Percentiles rank a stretch among this genome's conserved stretches.
Conservation (phyloP, 2,888 invertebrate genomes). For the Lucinisca nassula region DNA sequence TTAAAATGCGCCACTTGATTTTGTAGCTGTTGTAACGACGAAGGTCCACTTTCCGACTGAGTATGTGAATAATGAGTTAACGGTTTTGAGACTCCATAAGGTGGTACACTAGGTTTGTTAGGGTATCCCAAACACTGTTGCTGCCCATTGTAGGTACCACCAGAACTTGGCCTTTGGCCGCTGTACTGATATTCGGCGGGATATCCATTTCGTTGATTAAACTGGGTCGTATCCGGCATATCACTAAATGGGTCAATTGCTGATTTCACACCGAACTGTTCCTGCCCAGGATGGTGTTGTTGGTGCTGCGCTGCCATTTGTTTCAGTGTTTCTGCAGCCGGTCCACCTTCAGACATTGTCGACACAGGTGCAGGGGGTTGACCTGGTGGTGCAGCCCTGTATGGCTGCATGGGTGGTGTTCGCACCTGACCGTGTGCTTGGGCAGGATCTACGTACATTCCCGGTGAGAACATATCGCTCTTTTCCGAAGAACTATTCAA, state of each 20-base stretch:
- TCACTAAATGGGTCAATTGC: constrained; percentile 74
- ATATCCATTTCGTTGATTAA: constrained; percentile 58
- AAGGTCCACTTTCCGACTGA: constrained; percentile 69
- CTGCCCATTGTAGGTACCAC: constrained; percentile 38
- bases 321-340: constrained; percentile 97
- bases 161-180: constrained; percentile 23
- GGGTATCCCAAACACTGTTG: constrained; percentile 60
- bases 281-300: constrained; percentile 89
- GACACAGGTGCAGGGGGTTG: constrained; percentile 32
- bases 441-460: constrained; percentile 63
- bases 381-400: constrained; percentile 53
- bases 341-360: constrained; percentile 90
- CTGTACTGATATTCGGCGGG: constrained; percentile 38
- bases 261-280: constrained; percentile 78
- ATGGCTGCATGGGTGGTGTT: constrained; percentile 65
- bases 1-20: constrained; percentile 91
- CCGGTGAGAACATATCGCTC: constrained; percentile 69
- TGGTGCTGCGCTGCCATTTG: constrained; percentile 99
- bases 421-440: constrained; percentile 71
- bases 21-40: constrained; percentile 85
- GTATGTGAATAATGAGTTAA: constrained; percentile 85
- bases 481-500: constrained; percentile 52
- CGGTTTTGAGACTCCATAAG: constrained; percentile 65
- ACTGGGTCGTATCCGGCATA: constrained; percentile 63
- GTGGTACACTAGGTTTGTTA: constrained; percentile 47